Base-by-base conservation (phyloP, 2,888 invertebrate genomes). In the Tiliacea citrago region DNA sequence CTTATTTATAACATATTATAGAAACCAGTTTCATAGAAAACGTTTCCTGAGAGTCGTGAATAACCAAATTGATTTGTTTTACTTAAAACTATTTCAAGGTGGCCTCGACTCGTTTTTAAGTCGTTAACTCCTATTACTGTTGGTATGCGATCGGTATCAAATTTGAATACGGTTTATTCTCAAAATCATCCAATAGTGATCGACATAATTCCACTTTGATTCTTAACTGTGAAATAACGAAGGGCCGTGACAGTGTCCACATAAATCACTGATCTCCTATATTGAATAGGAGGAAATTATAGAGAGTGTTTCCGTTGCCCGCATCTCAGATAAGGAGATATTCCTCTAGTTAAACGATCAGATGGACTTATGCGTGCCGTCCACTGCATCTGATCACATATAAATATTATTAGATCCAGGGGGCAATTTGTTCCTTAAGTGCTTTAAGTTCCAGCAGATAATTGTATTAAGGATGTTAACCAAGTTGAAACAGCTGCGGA, bases 221-320 rank as follows among this genome's bases (percentile, higher is more conserved):
- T 65, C 71, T 62, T 70, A 83, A 87, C 86, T 77, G 81, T 87
- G 82, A 82, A 89, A 90, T 90, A 90, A 90, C 90, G 86, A 90
- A 90, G 86, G 89, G 82, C 90, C 87, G 86, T 86, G 91, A 92
- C 90, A 88, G 83, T 91, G 91, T 90, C 92, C 89, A 84, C 88
- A 93, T 95, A 95, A 95, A 95, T 94, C 93, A 93, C 90, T 86
- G 82, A 82, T 86, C 89, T 90, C 87, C 88, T 88, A 90, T 90
- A 91, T 91, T 91, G 89, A 93, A 91, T 90, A 90, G 88, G 90
- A 93, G 92, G 91, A 93, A 93, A 94, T 94, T 92, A 93, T 93
- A 92, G 89, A 88, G 90, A 91, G 91, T 93, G 90, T 93, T 93
- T 94, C 94, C 94, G 93, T 92, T 88, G 91, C 96, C 95, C 94